Evolutionary conservation across 2,113 vertebrate genomes (phyloP), one percentile per base, ranked within the genome.

Genomic region (Macrotus californicus): DNA sequence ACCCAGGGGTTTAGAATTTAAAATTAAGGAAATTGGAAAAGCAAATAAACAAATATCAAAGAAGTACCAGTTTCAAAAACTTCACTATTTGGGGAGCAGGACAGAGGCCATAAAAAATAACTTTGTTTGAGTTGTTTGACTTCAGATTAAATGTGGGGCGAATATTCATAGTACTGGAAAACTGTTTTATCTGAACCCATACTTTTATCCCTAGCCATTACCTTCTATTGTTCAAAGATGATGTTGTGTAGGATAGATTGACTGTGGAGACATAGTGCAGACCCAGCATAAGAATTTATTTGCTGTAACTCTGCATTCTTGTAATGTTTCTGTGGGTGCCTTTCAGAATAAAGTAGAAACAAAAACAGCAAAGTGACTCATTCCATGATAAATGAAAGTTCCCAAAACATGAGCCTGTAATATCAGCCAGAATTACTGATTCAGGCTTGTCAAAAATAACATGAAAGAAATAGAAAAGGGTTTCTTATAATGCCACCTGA

Each of bases 281-380:
- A 93, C 94, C 95, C 85, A n/a, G 94, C 81, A 41, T 80, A 94
- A 98, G 96, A 97, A 98, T 98, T 97, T 97, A 97, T 98, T 97
- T 98, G 96, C 95, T 96, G 96, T 76, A 97, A 89, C n/a, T 54
- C 72, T 95, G 85, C 97, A 97, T 98, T 98, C 97, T 73, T 98
- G 69, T 94, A 93, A 97, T 98, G 92, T 95, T 98, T 98, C 97
- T 95, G 67, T 88, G 41, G 87, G 91, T 96, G 94, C 96, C 89
- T 96, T 98, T 98, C 97, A 96, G 93, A 98, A 93, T 94, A 97
- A 97, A 98, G 97, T 97, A 94, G 98, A 98, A 98, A 98, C 85
- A 97, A 96, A 98, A 98, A 98, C 92, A 98, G 96, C 86, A 88
- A 96, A 98, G 96, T 98, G 95, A 96, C 97, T 97, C 97, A 89